Percentiles rank a stretch among this genome's conserved stretches.
These are phyloP conservation scores for Lethenteron reissneri DNA, from an alignment of 2,113 vertebrate genomes.

Conservation along the genomic window DNA sequence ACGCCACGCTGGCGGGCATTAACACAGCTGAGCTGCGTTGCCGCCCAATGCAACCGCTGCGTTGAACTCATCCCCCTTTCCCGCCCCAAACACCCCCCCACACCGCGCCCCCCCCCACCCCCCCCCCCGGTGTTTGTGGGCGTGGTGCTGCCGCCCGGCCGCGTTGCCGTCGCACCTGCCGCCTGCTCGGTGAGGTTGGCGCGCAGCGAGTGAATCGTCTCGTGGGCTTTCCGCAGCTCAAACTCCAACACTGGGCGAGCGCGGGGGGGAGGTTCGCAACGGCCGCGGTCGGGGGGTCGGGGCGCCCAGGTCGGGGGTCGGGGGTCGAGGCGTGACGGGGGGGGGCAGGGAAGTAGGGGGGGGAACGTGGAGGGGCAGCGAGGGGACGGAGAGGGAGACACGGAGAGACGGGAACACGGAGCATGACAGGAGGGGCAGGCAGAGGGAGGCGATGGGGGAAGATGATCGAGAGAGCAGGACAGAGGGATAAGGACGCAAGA, in stretches of 20 bases:
- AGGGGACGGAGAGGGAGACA: too few species aligned
- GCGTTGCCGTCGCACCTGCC: constrained; percentile 51
- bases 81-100: too few species aligned
- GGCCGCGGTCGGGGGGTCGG: too few species aligned
- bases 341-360: neutral
- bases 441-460: neutral
- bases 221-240: constrained; percentile 99
- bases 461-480: neutral
- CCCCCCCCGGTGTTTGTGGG: too few species aligned
- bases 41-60: too few species aligned
- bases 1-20: too few species aligned
- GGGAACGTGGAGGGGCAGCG: neutral
- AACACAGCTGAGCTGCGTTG: too few species aligned
- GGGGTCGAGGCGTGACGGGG: neutral
- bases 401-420: neutral
- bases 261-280: constrained; percentile 35
- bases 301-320: neutral
- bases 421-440: neutral
- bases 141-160: too few species aligned
- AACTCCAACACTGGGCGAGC: constrained; percentile 99
- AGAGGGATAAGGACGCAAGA: neutral
- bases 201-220: constrained; percentile 99
- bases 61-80: too few species aligned
- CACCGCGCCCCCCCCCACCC: too few species aligned
- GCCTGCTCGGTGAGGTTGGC: constrained; percentile 99